A percentile compares a stretch with the other conserved stretches of the same genome.
phyloP scores from a whole-genome alignment of 2,113 vertebrate species.

The Falco punctatus region DNA sequence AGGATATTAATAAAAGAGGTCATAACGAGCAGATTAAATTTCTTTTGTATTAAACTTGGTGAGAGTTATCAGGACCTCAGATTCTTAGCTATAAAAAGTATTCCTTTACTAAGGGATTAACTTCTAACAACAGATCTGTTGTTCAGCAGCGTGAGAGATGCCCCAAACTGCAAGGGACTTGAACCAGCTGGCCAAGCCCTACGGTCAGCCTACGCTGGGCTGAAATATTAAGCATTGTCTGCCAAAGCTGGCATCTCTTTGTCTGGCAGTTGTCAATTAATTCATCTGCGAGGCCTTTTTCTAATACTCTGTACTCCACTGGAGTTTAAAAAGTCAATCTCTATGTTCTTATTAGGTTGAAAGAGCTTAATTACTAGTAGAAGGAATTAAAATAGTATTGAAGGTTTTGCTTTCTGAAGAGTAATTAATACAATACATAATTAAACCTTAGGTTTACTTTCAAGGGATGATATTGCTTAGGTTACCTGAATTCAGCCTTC shows the following conservation, averaged over 20 bases:
- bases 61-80: background rate
- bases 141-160: background rate
- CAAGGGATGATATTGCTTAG: background rate
- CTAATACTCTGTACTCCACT: conserved; percentile 19
- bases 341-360: conserved; percentile 28
- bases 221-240: conserved; percentile 1
- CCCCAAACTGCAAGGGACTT: background rate
- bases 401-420: conserved; percentile 30
- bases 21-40: background rate
- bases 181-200: background rate
- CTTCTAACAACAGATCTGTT: background rate
- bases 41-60: background rate
- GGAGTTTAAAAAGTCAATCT: conserved; percentile 34
- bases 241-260: background rate
- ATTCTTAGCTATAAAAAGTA: background rate
- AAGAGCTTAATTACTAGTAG: conserved; percentile 40
- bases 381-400: conserved; percentile 33
- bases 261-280: background rate
- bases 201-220: background rate
- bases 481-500: background rate
- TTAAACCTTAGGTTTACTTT: conserved; percentile 3
- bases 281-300: conserved; percentile 19
- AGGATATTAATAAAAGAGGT: background rate
- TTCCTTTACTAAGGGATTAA: background rate
- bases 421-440: conserved; percentile 8